Base-by-base conservation (phyloP, 2,888 invertebrate genomes). In the Chloroclystis v-ata region DNA sequence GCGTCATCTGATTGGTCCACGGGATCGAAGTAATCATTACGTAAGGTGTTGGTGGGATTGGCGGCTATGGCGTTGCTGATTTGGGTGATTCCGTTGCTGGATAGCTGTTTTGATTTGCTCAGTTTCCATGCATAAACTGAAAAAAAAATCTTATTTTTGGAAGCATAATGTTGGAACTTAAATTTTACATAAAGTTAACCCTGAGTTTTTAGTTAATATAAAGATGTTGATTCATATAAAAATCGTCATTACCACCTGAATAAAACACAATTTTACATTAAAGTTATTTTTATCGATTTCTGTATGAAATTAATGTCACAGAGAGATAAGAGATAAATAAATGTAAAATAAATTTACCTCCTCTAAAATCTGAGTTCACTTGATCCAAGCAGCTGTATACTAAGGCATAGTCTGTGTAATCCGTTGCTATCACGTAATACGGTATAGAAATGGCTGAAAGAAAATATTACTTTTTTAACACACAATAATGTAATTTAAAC, bases 381-480 rank as follows among this genome's bases (percentile, higher is more conserved):
- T 66, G 43, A 26, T 82, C 80, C 2, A 76, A 73, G 61, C 92
- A 92, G 43, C 90, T 89, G 82, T 91, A 92, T 6, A 91, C 89
- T 1, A 92, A 83, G 0, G 91, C 82, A 57, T 89, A 92, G 53
- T 82, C 79, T 0, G 72, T 73, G 63, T 92, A 92, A 65, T 92
- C 91, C 0, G 91, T 91, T 25, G 79, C 59, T 11, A 80, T 32
- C 16, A 80, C 63, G 67, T 71, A 73, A 49, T 74, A 78, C 1
- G 76, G 76, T 49, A 74, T 62, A 43, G 12, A 65, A 47, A 60
- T 76, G 61, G 28, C 78, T 49, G 41, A 37, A 49, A 28, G 1
- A 43, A 37, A 28, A 38, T 20, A 4, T n/a, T n/a, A n/a, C n/a
- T n/a, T n/a, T n/a, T n/a, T n/a, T n/a, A n/a, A n/a, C n/a, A n/a